Percentiles rank a stretch among this genome's conserved stretches.
These are phyloP conservation scores for Campaea margaritaria DNA, from an alignment of 2,888 invertebrate species.

Conservation along the genomic window DNA sequence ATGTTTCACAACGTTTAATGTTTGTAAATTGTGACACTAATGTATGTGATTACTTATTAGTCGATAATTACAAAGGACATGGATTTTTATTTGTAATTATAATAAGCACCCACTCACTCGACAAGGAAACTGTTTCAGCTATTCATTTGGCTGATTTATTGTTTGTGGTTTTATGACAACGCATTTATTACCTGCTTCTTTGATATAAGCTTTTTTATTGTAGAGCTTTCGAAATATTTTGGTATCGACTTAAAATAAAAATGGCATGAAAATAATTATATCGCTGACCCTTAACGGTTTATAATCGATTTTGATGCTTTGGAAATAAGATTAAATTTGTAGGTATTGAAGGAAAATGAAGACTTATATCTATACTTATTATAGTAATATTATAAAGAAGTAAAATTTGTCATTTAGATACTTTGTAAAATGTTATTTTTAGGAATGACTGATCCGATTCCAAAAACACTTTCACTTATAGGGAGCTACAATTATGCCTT, in stretches of 20 bases:
- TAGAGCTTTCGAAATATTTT: neutral
- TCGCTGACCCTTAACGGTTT: too few species aligned
- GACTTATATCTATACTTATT: too few species aligned
- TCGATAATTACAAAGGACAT: conserved; percentile 26
- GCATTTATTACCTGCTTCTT: neutral
- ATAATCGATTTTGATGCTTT: too few species aligned
- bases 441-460: too few species aligned
- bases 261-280: too few species aligned
- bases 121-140: conserved; percentile 16
- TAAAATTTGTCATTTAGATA: too few species aligned
- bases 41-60: conserved; percentile 38
- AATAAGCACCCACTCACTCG: conserved; percentile 22
- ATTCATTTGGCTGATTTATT: conserved; percentile 5
- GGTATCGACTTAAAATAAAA: too few species aligned
- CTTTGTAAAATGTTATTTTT: too few species aligned
- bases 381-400: too few species aligned
- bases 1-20: conserved; percentile 45
- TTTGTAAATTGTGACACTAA: conserved; percentile 40
- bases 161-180: conserved; percentile 14
- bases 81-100: conserved; percentile 17
- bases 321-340: too few species aligned
- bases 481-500: too few species aligned
- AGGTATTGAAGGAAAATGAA: neutral
- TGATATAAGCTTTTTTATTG: neutral
- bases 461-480: too few species aligned